A percentile compares a stretch with the other conserved stretches of the same genome.
Evolutionary conservation across 1,140 invertebrate genomes (phyloP).

Genomic region (Tribolium madens): DNA sequence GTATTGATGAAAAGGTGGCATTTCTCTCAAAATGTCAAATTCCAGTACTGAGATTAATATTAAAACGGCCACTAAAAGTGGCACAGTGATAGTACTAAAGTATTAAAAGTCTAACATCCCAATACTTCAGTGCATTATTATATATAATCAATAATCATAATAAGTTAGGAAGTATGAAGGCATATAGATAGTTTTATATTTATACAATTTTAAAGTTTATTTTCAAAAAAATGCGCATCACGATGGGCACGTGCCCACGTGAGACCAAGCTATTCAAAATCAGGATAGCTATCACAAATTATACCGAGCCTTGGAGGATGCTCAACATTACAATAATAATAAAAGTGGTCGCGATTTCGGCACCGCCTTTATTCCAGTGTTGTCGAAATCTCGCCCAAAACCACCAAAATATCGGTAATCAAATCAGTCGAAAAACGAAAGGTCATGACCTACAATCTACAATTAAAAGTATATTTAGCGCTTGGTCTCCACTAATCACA

Average conservation of each 20-base stretch:
- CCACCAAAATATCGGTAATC: slow-evolving; percentile 48
- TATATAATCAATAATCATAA: slow-evolving; percentile 63
- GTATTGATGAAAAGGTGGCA: slow-evolving; percentile 36
- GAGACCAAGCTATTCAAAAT: slow-evolving; percentile 60
- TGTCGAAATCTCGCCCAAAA: slow-evolving; percentile 53
- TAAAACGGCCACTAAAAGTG: slow-evolving; percentile 62
- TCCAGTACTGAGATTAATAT: slow-evolving; percentile 62
- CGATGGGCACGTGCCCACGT: slow-evolving; percentile 45
- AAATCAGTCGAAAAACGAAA: slow-evolving; percentile 55
- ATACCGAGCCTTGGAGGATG: slow-evolving; percentile 58
- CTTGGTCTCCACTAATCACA: slow-evolving; percentile 54
- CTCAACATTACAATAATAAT: slow-evolving; percentile 60
- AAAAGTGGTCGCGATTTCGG: slow-evolving; percentile 45
- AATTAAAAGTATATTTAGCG: slow-evolving; percentile 57
- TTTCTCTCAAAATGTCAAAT: slow-evolving; percentile 40
- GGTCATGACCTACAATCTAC: slow-evolving; percentile 45
- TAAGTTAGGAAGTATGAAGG: slow-evolving; percentile 66
- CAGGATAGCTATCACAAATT: slow-evolving; percentile 62
- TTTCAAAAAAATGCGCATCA: slow-evolving; percentile 54
- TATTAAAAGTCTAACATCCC: slow-evolving; percentile 67
- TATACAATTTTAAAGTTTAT: slow-evolving; percentile 61
- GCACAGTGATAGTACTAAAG: slow-evolving; percentile 65
- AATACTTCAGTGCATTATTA: slow-evolving; percentile 66
- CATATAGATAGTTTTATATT: slow-evolving; percentile 66
- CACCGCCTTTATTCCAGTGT: slow-evolving; percentile 2